Evolutionary conservation across 2,888 invertebrate species (phyloP).

Genomic region (Meliscaeva auricollis): DNA sequence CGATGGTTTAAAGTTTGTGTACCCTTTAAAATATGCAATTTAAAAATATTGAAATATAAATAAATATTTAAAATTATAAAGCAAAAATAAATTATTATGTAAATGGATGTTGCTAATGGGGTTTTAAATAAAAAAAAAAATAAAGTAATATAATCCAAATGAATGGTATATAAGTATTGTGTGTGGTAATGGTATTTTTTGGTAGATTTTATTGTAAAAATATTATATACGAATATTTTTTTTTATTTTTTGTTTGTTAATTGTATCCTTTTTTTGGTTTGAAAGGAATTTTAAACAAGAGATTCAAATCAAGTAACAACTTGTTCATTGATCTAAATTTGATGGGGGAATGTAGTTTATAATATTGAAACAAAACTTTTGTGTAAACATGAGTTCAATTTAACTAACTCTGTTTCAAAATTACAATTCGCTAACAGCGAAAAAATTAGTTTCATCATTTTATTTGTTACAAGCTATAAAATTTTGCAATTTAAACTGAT

Average conservation of each 20-base stretch:
- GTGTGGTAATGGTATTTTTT: conserved; percentile 59
- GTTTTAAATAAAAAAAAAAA: conserved; percentile 47
- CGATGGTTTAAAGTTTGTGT: conserved; percentile 52
- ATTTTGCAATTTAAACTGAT: too few species aligned
- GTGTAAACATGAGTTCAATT: too few species aligned
- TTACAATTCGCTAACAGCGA: too few species aligned
- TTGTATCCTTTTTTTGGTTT: conserved; percentile 17
- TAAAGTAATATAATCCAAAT: conserved; percentile 18
- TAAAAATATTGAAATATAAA: conserved; percentile 39
- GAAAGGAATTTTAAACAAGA: conserved; percentile 20
- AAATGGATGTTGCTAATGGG: conserved; percentile 55
- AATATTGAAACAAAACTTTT: too few species aligned
- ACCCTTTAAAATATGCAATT: conserved; percentile 31
- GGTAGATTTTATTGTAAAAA: conserved; percentile 29
- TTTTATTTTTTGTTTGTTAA: conserved; percentile 20
- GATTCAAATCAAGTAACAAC: too few species aligned
- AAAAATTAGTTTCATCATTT: too few species aligned
- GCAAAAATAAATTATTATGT: conserved; percentile 28
- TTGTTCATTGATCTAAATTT: too few species aligned
- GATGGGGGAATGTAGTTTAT: too few species aligned
- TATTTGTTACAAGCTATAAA: too few species aligned
- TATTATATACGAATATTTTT: neutral
- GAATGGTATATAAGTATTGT: conserved; percentile 57
- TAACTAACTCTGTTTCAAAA: too few species aligned
- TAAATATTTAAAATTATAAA: conserved; percentile 29